Evolutionary conservation across 2,113 vertebrate species (phyloP), one percentile per base, ranked within the genome.

Genomic region (Zonotrichia leucophrys): DNA sequence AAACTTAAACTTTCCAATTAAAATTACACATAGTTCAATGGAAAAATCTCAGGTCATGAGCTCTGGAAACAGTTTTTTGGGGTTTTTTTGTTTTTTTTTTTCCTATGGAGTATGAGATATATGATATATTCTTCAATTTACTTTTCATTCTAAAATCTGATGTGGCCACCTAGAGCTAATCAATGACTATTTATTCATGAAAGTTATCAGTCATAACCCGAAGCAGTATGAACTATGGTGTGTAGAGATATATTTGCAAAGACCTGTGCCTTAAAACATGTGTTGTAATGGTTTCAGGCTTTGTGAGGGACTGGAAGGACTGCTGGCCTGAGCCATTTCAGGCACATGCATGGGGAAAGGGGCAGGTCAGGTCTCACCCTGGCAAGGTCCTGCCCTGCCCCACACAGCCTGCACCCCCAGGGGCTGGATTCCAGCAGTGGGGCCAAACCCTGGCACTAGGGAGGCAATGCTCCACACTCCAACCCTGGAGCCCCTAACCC

Each of bases 321-420:
- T 44, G 17, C 18, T 60, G 46, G 33, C 22, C 52, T 59, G 53
- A 27, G 33, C 27, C 3, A 27, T 7, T 33, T 31, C 53, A 37
- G 46, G 39, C 2, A 5, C 2, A 5, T 4, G 0, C 37, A 17
- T 37, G 27, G 22, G 11, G 9, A 33, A 37, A 52, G 44, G 17
- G 1, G 1, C 13, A 50, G 8, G 9, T 18, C 21, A 18, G 25
- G 11, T 8, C 16, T 21, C 35, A 8, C 9, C 7, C 35, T 31
- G 42, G 30, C 2, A 1, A 50, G 52, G 35, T 0, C 1, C 14
- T 59, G 35, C 16, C 25, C 44, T 42, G 13, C 25, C 50, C 20
- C 37, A 42, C 12, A 85, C 37, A 15, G 13, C 35, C 35, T 4
- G 19, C n/a, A 35, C 4, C 9, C 4, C 44, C 4, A 11, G 37